Evolutionary conservation across 2,888 invertebrate species (phyloP), one percentile per base, ranked within the genome.

Genomic region (Omphaloscelis lunosa): DNA sequence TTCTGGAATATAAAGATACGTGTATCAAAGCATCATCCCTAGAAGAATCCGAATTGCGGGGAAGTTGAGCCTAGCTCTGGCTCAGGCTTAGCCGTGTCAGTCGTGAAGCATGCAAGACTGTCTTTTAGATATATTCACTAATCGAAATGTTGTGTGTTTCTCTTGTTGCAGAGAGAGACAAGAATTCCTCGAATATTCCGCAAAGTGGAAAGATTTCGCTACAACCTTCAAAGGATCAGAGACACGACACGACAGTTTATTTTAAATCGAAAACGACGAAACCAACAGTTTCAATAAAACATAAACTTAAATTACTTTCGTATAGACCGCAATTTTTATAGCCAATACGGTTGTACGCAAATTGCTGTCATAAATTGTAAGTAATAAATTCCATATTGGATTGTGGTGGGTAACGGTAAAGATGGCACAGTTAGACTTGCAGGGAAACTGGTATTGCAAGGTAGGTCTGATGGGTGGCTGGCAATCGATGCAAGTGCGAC

Each of bases 401-500:
- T 82, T 78, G 84, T 75, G 63, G 73, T 67, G 62, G 48, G 59
- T 90, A 89, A 89, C 90, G 90, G 89, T 86, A 65, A 68, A 77
- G 88, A 88, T 88, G 90, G 83, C 87, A 90, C 89, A 89, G 89
- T 88, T 89, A 89, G 85, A 76, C 78, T 78, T 83, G 83, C 80
- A 85, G 71, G 80, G 63, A 82, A 90, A 89, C 89, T 86, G 87
- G 89, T 89, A 89, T 79, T 87, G 89, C 88, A 83, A 79, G 87
- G 79, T 86, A 84, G 75, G 75, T 77, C 79, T 85, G 88, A 85
- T 84, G 80, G 84, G 81, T 84, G 75, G 86, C 71, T 82, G 71
- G 82, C 75, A 70, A 88, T 80, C 82, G 87, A 86, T 86, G 88
- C 88, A 88, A 67, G 82, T 74, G 73, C 84, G 85, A 85, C 86